Evolutionary conservation across 1,140 invertebrate genomes (phyloP), one percentile per base, ranked within the genome.

Genomic region (Neodiprion lecontei): DNA sequence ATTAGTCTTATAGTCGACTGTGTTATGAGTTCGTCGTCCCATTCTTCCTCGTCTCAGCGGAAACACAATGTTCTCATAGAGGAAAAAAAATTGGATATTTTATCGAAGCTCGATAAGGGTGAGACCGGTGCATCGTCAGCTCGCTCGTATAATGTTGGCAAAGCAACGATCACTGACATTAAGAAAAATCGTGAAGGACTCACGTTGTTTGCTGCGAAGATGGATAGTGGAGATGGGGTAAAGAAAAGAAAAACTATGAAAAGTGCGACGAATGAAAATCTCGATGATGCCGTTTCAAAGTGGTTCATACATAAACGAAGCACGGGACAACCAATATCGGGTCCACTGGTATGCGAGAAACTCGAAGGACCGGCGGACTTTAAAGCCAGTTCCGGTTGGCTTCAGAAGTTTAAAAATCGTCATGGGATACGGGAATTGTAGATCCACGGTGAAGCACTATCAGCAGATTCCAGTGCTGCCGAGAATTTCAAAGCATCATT

Each of bases 291-390:
- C 12, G 1, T 77, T 1, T 78, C 73, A 40, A 49, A 73, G 1
- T 80, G 79, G 79, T 80, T 79, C 47, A 23, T 50, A 48, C 76
- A 84, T 75, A 69, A 70, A 67, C 50, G 79, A 65, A 76, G 66
- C 48, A 48, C 71, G 47, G 79, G 79, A 28, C 70, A 71, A 66
- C 78, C 81, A 14, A 69, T 81, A 17, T 74, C 11, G 48, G 81
- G 80, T 8, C 73, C 77, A 48, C 28, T 83, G 14, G 40, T 81
- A n/a, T 49, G 67, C 21, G 78, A 81, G 17, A 69, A 69, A 17
- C 9, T 83, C 67, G 67, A 47, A 12, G 67, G 67, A 17, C 40
- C 40, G 21, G 10, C 67, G 17, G 67, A 69, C 17, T 69, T 69
- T 23, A 9, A 69, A 17, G 65, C 40, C 67, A 73, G 70, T 23